Percentiles rank a stretch among this genome's conserved stretches.
These are phyloP conservation scores for Drosophila eugracilis DNA, from an alignment of 1,140 invertebrate genomes.

Conservation along the genomic window DNA sequence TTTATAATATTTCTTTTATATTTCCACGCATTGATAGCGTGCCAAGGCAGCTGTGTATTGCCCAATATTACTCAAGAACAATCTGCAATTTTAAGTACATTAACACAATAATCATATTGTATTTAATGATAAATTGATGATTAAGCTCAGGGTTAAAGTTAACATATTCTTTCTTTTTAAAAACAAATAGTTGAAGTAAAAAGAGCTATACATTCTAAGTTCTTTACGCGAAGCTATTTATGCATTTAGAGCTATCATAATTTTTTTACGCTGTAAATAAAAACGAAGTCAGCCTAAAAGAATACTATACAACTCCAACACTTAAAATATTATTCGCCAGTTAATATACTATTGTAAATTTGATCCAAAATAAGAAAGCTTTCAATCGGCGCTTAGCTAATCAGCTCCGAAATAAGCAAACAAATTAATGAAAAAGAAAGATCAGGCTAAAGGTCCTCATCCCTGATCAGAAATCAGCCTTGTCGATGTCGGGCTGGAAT, in stretches of 20 bases:
- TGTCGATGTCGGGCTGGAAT: background rate
- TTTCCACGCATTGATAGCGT: conserved; percentile 9
- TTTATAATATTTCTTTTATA: background rate
- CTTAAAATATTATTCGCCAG: background rate
- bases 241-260: no score
- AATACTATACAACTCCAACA: background rate
- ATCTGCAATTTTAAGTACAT: no score
- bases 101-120: no score
- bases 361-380: background rate
- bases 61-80: no score
- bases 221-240: no score
- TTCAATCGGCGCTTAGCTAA: background rate
- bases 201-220: no score
- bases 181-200: no score
- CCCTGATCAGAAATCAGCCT: background rate
- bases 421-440: conserved; percentile 33
- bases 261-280: background rate
- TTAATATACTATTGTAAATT: background rate
- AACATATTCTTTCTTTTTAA: no score
- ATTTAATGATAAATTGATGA: no score
- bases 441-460: conserved; percentile 21
- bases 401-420: conserved; percentile 14
- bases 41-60: no score
- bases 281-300: conserved; percentile 2
- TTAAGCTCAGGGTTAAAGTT: no score